Percentiles rank a stretch among this genome's conserved stretches.
These are phyloP conservation scores for Labeo calbasu DNA, from an alignment of 2,797 vertebrate genomes.

Conservation along the genomic window DNA sequence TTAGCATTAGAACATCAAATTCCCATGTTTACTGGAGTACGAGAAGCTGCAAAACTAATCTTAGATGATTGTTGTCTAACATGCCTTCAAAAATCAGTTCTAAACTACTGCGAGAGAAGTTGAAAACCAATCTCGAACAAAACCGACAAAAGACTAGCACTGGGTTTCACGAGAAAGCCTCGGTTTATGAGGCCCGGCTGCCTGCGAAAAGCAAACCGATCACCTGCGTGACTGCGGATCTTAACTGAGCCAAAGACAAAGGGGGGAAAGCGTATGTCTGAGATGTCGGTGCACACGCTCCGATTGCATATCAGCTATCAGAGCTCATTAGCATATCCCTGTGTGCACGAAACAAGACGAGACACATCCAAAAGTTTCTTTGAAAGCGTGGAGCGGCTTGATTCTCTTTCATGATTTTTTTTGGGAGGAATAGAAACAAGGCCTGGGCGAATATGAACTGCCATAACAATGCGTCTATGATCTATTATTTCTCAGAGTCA, in stretches of 20 bases:
- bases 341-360: slow-evolving; percentile 25
- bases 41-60: neutral
- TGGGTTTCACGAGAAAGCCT: slow-evolving; percentile 10
- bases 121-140: slow-evolving; percentile 19
- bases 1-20: neutral
- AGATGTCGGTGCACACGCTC: slow-evolving; percentile 3
- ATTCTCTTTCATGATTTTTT: slow-evolving; percentile 41
- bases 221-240: slow-evolving; percentile 32
- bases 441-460: neutral
- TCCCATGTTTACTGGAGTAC: neutral
- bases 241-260: slow-evolving; percentile 24
- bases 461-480: slow-evolving; percentile 37
- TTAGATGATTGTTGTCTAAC: neutral
- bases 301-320: slow-evolving; percentile 23
- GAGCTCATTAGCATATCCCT: slow-evolving; percentile 25
- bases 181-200: neutral
- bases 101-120: neutral
- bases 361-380: slow-evolving; percentile 38
- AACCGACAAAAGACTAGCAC: slow-evolving; percentile 1
- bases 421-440: neutral
- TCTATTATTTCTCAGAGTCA: slow-evolving; percentile 36
- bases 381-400: slow-evolving; percentile 20
- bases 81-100: neutral
- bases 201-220: slow-evolving; percentile 27
- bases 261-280: neutral